These are phyloP conservation scores for Alces alces DNA, from an alignment of 2,113 vertebrate genomes.

Conservation along the genomic window DNA sequence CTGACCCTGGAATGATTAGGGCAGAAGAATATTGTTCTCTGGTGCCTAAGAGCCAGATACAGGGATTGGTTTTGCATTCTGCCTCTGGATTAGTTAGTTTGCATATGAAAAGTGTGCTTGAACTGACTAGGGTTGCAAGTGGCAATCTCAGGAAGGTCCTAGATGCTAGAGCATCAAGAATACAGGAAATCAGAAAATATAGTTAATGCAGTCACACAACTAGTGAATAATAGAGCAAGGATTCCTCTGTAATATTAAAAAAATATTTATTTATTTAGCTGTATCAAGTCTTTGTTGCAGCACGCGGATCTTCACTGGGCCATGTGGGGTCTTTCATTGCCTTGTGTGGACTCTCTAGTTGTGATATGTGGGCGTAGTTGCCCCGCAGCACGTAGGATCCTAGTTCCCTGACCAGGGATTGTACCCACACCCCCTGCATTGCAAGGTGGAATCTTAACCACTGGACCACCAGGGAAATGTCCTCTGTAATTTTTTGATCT, in stretches of 20 bases:
- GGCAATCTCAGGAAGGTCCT: neutral
- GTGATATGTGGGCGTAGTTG: neutral
- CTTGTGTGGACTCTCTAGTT: neutral
- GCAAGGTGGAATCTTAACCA: neutral
- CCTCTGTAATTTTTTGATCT: neutral
- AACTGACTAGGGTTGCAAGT: neutral
- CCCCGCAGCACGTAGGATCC: neutral
- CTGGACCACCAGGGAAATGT: neutral
- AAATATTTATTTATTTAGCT: neutral
- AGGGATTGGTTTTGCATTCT: neutral
- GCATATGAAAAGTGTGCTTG: neutral
- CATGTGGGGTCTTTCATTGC: neutral
- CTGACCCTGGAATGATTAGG: neutral
- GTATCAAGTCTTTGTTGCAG: neutral
- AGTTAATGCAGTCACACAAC: neutral
- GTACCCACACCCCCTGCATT: neutral
- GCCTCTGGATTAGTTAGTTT: neutral
- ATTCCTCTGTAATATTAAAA: neutral
- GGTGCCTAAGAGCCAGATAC: neutral
- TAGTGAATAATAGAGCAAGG: neutral
- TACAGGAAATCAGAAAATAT: neutral
- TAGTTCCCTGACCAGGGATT: neutral
- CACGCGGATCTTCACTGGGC: fast-evolving
- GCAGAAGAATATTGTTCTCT: neutral
- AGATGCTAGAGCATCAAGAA: neutral